Percentiles rank a stretch among this genome's conserved stretches.
Conservation (phyloP, 2,113 vertebrate genomes). For the Elanus axillaris region DNA sequence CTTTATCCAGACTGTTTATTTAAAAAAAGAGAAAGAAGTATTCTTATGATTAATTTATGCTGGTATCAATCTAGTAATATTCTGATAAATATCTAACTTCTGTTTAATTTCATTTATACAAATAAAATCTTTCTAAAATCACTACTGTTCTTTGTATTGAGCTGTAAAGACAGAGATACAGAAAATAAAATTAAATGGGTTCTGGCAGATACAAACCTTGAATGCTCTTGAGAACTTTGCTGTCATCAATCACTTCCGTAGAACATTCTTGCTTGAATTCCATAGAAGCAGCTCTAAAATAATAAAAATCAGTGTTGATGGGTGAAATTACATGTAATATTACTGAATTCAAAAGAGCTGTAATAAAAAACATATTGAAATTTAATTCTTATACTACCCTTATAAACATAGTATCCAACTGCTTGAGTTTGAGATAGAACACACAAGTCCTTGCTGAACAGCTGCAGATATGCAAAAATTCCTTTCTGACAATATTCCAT, state of each 20-base stretch:
- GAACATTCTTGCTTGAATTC: neutral
- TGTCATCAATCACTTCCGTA: slow-evolving; percentile 26
- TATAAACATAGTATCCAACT: neutral
- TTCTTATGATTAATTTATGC: neutral
- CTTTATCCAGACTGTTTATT: neutral
- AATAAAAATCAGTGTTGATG: neutral
- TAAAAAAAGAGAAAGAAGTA: neutral
- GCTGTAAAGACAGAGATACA: neutral
- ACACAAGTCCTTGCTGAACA: neutral
- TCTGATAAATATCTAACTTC: neutral
- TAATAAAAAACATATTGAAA: neutral
- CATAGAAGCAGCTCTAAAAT: slow-evolving; percentile 53
- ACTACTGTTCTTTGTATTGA: neutral
- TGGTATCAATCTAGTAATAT: neutral
- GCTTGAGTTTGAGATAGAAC: neutral
- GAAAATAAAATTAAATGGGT: neutral
- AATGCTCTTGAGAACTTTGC: slow-evolving; percentile 46
- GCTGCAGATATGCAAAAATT: neutral
- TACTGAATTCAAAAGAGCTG: neutral
- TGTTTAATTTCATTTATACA: neutral
- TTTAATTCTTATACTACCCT: neutral
- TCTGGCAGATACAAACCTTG: slow-evolving; percentile 66
- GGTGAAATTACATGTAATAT: neutral
- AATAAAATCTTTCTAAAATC: neutral
- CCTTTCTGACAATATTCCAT: neutral